Base-by-base conservation (phyloP, 1,140 invertebrate genomes). In the Phthorimaea operculella region DNA sequence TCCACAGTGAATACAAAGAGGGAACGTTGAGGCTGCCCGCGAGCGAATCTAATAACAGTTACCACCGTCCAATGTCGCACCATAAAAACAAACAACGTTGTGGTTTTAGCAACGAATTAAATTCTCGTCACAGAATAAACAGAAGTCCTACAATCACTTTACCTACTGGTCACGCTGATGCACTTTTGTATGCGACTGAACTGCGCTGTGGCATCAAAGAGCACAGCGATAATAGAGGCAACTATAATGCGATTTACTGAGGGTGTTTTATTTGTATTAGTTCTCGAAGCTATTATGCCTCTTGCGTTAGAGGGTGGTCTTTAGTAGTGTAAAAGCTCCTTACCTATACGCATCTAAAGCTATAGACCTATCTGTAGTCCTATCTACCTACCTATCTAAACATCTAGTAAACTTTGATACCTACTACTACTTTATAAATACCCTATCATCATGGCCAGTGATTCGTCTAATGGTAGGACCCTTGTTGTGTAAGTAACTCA, bases 191-290 rank as follows among this genome's bases (percentile, higher is more conserved):
- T 15, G 15, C 8, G 4, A 47, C 3, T 8, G 11, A 15, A 4
- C 18, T 68, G 58, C 7, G 47, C 66, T 79, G 69, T 75, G 66
- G 54, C 49, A 4, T 15, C 36, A 58, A 61, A 70, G 57, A 63
- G 58, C 49, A 60, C 63, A 60, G 55, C 53, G 51, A 56, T 57
- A 61, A 65, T 72, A 64, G 62, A 66, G 63, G 67, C 73, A 72
- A 74, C 72, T 70, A 72, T 75, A 77, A 74, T 76, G 66, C 59
- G 57, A 57, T 66, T 71, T 76, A 72, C n/a, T n/a, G 74, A 68
- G 59, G 57, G 57, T 28, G 21, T 28, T 28, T 28, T 28, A 28
- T 28, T 28, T 28, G 2, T 28, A 66, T 69, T 55, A 67, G 65
- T 71, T 73, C 72, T 72, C 66, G 72, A 67, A 70, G 70, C 66